A percentile compares a stretch with the other conserved stretches of the same genome.
phyloP scores from a whole-genome alignment of 2,797 vertebrate species.

The Syngnathus rostellatus region DNA sequence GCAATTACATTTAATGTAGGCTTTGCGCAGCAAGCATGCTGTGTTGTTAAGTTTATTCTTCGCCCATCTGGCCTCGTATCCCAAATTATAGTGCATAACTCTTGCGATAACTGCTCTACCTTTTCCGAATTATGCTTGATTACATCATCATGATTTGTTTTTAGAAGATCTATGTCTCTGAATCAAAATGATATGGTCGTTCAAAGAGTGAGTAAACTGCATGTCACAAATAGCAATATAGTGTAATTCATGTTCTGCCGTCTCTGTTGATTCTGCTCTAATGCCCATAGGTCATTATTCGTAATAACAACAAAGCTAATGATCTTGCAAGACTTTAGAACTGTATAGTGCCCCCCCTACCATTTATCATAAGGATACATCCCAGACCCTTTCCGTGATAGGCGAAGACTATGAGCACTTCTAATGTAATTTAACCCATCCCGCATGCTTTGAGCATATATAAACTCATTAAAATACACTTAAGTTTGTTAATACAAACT shows the following conservation, averaged over 20 bases:
- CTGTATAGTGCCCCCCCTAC: not conserved
- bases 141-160: too few species aligned
- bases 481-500: not conserved
- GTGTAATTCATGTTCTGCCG: not conserved
- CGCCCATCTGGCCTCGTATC: not conserved
- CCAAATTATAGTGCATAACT: not conserved
- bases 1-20: slow-evolving; percentile 29
- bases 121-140: not conserved
- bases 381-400: not conserved
- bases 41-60: slow-evolving; percentile 1
- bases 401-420: not conserved
- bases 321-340: not conserved
- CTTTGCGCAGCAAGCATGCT: slow-evolving; percentile 1
- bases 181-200: not conserved
- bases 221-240: not conserved
- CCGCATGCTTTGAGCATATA: too few species aligned
- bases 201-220: not conserved
- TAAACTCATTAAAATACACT: not conserved
- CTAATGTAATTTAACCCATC: too few species aligned
- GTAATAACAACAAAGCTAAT: not conserved
- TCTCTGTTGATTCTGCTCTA: not conserved
- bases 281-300: not conserved
- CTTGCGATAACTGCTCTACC: not conserved
- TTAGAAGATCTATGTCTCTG: too few species aligned
- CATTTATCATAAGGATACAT: not conserved